Evolutionary conservation across 1,140 invertebrate species (phyloP), one percentile per base, ranked within the genome.

Genomic region (Caerostris darwini): DNA sequence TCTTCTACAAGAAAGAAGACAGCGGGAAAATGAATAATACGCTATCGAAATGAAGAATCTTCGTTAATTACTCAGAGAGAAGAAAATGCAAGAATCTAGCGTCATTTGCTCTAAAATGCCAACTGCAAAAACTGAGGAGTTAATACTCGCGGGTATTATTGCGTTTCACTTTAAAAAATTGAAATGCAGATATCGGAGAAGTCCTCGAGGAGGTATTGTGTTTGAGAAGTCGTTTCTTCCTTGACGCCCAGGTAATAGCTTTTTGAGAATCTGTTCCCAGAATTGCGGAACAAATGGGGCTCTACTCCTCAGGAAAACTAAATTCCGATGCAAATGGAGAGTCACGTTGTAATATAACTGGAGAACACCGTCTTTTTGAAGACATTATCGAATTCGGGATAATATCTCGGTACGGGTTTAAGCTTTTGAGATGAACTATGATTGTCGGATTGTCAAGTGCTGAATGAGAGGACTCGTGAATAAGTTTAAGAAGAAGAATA

Each of bases 91-190:
- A 67, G 14, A 67, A 67, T 17, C 0, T n/a, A 64, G 69, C 69
- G 8, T 10, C 69, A 77, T 53, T 53, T 53, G 34, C 53, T 77
- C 8, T 34, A 53, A 53, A 77, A 77, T 53, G 71, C 71, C 71
- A 77, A 77, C 34, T 77, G 71, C 71, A 50, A 3, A 54, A 19
- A 81, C 10, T 57, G 56, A 59, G 58, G 59, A 61, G 85, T 87
- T 87, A 87, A 87, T 87, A 87, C 59, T 64, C 85, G 8, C 0
- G 89, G 67, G 89, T 53, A 90, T 90, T 90, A 90, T 81, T 81
- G 89, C 56, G 10, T 50, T 54, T 90, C 89, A 90, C 89, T 90
- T 90, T 90, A 67, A n/a, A 56, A 90, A 90, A 90, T 90, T 90
- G 89, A 82, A 90, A 90, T 90, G 67, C 53, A 90, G 67, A 90